phyloP scores from a whole-genome alignment of 2,797 vertebrate genomes.

The Nothura maculosa region DNA sequence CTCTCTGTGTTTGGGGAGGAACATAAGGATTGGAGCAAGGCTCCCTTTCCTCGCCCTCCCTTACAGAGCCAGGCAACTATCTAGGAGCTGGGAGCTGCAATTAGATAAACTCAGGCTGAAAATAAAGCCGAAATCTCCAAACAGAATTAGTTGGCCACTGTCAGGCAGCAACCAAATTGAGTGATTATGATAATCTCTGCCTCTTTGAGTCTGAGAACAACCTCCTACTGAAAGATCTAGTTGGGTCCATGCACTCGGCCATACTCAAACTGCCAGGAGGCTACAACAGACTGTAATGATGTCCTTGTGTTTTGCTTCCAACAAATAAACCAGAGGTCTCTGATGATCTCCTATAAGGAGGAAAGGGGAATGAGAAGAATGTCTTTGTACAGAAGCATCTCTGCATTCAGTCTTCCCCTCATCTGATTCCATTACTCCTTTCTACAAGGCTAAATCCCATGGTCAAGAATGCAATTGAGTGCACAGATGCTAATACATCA shows the following conservation, averaged over 20 bases:
- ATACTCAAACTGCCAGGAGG: neutral
- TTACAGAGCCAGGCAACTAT: accelerated
- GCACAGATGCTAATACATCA: neutral
- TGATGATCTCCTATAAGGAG: neutral
- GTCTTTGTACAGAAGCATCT: neutral
- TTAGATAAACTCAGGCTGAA: neutral
- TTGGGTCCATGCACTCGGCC: neutral
- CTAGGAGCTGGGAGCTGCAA: neutral
- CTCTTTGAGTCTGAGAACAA: neutral
- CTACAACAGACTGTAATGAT: neutral
- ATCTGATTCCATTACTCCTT: neutral
- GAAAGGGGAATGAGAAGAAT: accelerated
- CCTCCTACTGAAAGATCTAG: neutral
- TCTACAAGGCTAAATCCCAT: neutral
- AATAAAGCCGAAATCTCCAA: neutral
- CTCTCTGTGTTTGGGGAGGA: neutral
- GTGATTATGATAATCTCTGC: neutral
- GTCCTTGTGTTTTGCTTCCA: neutral
- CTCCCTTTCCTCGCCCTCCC: neutral
- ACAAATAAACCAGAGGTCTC: neutral
- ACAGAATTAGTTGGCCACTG: neutral
- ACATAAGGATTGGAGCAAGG: neutral
- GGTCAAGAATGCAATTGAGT: constrained; percentile 20
- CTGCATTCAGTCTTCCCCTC: neutral
- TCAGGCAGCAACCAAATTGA: accelerated